Conservation (phyloP, 1,140 invertebrate genomes). For the Zophobas morio region DNA sequence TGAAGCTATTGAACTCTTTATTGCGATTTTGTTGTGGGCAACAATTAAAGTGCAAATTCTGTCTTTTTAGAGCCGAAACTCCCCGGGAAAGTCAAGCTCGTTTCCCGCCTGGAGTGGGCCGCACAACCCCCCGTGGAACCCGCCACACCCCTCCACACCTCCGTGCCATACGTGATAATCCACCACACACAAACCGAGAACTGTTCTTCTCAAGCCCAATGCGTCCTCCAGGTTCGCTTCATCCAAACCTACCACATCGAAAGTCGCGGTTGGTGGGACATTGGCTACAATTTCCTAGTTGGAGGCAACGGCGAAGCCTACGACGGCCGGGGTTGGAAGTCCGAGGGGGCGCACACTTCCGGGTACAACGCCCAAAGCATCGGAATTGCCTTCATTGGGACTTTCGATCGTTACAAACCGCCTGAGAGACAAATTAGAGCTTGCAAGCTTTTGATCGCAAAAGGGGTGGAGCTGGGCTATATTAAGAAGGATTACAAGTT, state of each 20-base stretch:
- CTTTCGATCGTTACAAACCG: conserved; percentile 66
- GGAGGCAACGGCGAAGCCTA: conserved; percentile 80
- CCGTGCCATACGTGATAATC: conserved; percentile 57
- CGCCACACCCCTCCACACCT: conserved; percentile 64
- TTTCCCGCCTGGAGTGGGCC: conserved; percentile 70
- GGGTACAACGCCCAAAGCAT: conserved; percentile 76
- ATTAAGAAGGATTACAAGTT: conserved; percentile 61
- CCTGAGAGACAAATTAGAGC: conserved; percentile 54
- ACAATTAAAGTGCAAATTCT: too few species aligned
- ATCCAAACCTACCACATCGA: conserved; percentile 84
- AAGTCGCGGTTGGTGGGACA: conserved; percentile 73
- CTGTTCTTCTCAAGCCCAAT: conserved; percentile 64
- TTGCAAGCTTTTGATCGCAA: conserved; percentile 53
- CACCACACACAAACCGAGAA: conserved; percentile 68
- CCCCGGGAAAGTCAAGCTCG: conserved; percentile 50
- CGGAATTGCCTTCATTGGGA: conserved; percentile 80
- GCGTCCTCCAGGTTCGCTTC: conserved; percentile 65
- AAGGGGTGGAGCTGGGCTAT: conserved; percentile 58
- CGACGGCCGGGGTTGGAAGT: conserved; percentile 75
- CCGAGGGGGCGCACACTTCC: conserved; percentile 70
- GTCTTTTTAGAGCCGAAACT: conserved; percentile 28
- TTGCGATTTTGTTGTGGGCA: too few species aligned
- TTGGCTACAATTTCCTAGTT: conserved; percentile 82
- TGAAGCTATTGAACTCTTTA: too few species aligned
- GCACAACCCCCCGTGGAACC: conserved; percentile 72